Conservation (phyloP, 2,888 invertebrate genomes). For the Stenodema calcarata region DNA sequence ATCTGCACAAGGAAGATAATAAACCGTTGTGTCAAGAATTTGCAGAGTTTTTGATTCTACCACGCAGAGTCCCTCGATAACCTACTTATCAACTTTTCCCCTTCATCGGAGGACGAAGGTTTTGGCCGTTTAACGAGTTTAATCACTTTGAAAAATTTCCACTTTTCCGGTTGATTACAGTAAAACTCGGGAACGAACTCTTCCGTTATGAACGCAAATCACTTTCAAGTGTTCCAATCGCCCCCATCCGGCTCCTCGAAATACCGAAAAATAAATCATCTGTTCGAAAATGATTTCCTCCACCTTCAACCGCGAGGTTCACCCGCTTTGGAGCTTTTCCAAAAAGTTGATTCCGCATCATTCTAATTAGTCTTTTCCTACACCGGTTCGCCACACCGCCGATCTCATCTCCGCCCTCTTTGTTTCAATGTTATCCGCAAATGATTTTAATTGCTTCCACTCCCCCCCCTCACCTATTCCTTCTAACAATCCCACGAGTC, state of each 20-base stretch:
- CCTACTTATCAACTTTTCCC: no score
- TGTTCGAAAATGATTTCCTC: neutral
- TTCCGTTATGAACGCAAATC: neutral
- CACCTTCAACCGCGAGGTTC: neutral
- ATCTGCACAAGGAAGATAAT: no score
- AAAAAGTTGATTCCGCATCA: neutral
- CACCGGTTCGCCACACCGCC: no score
- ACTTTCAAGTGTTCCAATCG: no score
- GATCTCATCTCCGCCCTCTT: neutral
- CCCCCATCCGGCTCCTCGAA: neutral
- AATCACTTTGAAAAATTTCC: neutral
- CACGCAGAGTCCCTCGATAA: no score
- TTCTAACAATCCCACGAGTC: neutral
- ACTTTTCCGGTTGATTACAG: neutral
- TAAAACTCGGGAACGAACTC: neutral
- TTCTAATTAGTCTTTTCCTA: neutral
- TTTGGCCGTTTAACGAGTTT: neutral
- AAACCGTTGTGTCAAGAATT: no score
- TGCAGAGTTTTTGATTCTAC: no score
- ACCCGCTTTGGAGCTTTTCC: neutral
- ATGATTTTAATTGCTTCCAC: constrained; percentile 24
- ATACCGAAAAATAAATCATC: neutral
- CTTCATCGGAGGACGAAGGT: no score
- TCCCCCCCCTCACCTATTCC: neutral
- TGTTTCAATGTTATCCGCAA: neutral